These are phyloP conservation scores for Meiosimyza platycephala DNA, from an alignment of 2,888 invertebrate species.

Conservation along the genomic window DNA sequence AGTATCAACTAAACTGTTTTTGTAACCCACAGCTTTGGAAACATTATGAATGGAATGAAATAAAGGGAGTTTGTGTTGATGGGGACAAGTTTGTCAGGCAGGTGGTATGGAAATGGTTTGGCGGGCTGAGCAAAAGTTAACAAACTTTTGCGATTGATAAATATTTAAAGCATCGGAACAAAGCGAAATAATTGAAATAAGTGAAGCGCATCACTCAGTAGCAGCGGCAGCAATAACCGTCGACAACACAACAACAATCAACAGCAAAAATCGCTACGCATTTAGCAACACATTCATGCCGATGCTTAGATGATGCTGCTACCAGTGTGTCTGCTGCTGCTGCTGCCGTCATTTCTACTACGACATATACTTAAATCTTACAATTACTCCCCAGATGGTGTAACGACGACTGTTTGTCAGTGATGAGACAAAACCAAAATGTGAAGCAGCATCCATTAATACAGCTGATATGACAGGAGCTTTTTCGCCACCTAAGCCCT, in stretches of 20 bases:
- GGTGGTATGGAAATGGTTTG: constrained; percentile 3
- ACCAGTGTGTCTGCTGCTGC: constrained; percentile 25
- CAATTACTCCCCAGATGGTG: constrained; percentile 49
- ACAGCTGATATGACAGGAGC: too few relatives aligned
- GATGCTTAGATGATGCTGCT: not conserved
- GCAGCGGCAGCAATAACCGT: constrained; percentile 9
- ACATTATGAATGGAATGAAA: too few relatives aligned
- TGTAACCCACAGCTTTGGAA: not conserved
- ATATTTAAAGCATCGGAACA: constrained; percentile 67
- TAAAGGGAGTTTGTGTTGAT: not conserved
- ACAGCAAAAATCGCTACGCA: constrained; percentile 12
- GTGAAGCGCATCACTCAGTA: constrained; percentile 60
- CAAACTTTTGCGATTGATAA: constrained; percentile 67
- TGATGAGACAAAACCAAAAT: too few relatives aligned
- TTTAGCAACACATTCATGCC: constrained; percentile 6
- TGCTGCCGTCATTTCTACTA: not conserved
- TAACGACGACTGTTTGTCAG: not conserved
- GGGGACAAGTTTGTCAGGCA: not conserved
- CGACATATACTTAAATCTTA: constrained; percentile 33
- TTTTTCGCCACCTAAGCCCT: too few relatives aligned
- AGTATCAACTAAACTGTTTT: not conserved
- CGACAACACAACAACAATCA: constrained; percentile 19
- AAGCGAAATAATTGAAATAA: constrained; percentile 68
- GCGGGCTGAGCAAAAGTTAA: constrained; percentile 54
- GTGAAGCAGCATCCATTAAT: too few relatives aligned